phyloP scores from a whole-genome alignment of 2,113 vertebrate species.

The Pterocles burchelli region DNA sequence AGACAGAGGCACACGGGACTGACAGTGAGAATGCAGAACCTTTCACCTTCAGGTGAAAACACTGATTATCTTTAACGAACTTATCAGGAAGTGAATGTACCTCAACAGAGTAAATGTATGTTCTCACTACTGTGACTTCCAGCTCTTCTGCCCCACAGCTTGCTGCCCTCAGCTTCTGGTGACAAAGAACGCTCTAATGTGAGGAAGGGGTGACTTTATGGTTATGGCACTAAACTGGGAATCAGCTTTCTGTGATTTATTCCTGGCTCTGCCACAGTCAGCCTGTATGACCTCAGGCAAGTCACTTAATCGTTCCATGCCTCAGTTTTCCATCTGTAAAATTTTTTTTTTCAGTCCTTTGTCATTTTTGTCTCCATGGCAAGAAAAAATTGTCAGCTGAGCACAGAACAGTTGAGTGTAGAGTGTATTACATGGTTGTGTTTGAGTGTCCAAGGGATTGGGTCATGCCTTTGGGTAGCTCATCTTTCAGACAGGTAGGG shows the following conservation, averaged over 20 bases:
- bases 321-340: background rate
- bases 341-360: background rate
- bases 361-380: background rate
- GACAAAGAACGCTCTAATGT: background rate
- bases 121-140: background rate
- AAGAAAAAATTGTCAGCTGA: background rate
- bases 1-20: background rate
- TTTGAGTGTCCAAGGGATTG: background rate
- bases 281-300: background rate
- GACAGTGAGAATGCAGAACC: background rate
- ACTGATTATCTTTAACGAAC: background rate
- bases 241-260: background rate
- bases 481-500: background rate
- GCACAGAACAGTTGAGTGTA: background rate
- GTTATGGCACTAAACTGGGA: background rate
- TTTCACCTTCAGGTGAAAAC: conserved; percentile 23
- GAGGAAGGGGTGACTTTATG: background rate
- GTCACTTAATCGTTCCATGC: background rate
- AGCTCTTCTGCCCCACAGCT: background rate
- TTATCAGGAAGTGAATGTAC: background rate
- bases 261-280: background rate
- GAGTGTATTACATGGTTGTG: background rate
- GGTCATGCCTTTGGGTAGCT: background rate
- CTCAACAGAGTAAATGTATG: background rate
- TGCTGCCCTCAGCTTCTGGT: background rate